These are phyloP conservation scores for Oreotragus oreotragus DNA, from an alignment of 2,113 vertebrate genomes.

Conservation along the genomic window DNA sequence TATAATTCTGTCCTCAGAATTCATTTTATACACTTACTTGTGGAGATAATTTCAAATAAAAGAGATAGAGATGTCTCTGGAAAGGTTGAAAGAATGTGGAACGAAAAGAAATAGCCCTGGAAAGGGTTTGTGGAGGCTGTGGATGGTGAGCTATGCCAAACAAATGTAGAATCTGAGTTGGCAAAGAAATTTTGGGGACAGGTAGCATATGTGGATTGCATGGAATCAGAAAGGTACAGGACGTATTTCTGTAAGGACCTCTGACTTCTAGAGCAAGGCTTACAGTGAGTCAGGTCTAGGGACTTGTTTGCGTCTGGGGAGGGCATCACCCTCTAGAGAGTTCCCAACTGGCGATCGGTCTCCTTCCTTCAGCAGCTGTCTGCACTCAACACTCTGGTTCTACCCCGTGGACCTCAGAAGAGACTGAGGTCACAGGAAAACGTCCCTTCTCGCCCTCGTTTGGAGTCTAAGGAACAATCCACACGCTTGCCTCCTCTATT, in stretches of 20 bases:
- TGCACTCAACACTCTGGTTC: background rate
- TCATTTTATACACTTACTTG: fast-evolving
- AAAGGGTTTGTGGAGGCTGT: background rate
- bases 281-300: background rate
- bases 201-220: too few relatives aligned
- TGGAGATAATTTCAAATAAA: background rate
- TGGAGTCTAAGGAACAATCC: background rate
- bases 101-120: fast-evolving
- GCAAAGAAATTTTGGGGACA: too few relatives aligned
- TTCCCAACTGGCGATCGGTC: fast-evolving
- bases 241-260: too few relatives aligned
- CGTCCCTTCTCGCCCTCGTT: fast-evolving
- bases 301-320: background rate
- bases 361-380: background rate
- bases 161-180: background rate
- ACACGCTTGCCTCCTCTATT: background rate
- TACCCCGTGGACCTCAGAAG: background rate
- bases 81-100: background rate
- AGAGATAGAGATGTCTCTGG: background rate
- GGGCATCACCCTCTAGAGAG: background rate
- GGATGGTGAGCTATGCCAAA: fast-evolving
- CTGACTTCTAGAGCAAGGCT: too few relatives aligned
- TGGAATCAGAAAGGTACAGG: too few relatives aligned
- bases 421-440: background rate
- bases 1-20: background rate